Base-by-base conservation (phyloP, 2,113 vertebrate genomes). In the Chlorocebus sabaeus region DNA sequence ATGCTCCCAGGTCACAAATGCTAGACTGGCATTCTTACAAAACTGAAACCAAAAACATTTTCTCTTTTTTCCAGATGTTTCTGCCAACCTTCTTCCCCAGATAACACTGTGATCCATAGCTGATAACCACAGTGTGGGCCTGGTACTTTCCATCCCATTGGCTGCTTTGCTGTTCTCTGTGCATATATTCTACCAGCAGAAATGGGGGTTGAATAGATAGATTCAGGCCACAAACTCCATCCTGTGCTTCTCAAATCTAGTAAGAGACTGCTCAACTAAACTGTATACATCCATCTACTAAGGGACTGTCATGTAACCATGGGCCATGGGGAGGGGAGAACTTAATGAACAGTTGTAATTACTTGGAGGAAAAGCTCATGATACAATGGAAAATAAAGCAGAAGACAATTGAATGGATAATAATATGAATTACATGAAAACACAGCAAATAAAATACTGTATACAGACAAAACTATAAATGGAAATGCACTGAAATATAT, bases 261-360 rank as follows among this genome's bases (percentile, higher is more conserved):
- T 48, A 91, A 96, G 32, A 94, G 22, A 43, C 8, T 35, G 14
- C 83, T 79, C 38, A 94, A 82, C n/a, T 67, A 94, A 94, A 89
- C 11, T 6, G 32, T 57, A 45, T 27, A 30, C 57, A 82, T 16
- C 2, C 55, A 70, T 89, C 32, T 64, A 72, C 30, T 52, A 76
- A 89, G 25, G 64, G 55, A 84, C 64, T 67, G 45, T 84, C 70
- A 78, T 52, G 8, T 35, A 90, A 55, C 35, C 30, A 14, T 27
- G 57, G 67, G 27, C 61, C 67, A 18, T 1, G 14, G 64, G 81
- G 75, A 32, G 1, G 4, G 7, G 7, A 5, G 13, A 50, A 17
- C 23, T 89, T 95, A 76, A 83, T 70, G n/a, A 89, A 68, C 8
- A 88, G 38, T 45, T 90, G 38, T 87, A 75, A 94, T 95, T 86